phyloP scores from a whole-genome alignment of 2,113 vertebrate species.

The Ranitomeya variabilis region DNA sequence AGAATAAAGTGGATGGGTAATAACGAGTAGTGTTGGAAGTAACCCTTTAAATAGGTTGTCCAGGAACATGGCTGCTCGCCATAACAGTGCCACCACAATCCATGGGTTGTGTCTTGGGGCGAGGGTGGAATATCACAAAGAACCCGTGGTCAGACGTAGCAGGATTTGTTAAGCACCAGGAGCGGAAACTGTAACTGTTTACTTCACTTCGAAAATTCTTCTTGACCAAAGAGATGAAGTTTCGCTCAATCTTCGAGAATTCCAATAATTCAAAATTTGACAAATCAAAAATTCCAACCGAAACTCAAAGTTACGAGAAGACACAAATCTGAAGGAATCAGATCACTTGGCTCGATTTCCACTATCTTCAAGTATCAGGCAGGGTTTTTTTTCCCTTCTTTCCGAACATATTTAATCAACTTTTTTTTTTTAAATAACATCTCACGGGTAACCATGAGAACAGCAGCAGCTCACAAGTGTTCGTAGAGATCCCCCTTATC shows the following conservation, averaged over 20 bases:
- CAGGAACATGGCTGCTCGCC: no score
- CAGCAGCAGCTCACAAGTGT: constrained; percentile 61
- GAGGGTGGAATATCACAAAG: no score
- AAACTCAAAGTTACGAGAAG: not conserved
- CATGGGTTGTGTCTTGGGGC: no score
- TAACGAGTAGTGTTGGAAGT: no score
- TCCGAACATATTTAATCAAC: constrained; percentile 61
- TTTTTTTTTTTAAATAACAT: constrained; percentile 68
- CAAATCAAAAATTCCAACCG: not conserved
- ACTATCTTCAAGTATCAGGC: constrained; percentile 60
- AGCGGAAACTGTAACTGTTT: no score
- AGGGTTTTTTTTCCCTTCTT: not conserved
- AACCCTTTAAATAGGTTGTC: no score
- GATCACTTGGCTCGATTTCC: not conserved
- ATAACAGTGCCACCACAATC: no score
- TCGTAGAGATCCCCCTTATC: not conserved
- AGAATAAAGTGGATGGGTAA: no score
- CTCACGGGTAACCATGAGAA: constrained; percentile 65
- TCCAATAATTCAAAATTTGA: not conserved
- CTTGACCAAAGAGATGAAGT: not conserved
- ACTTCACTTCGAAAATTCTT: not conserved
- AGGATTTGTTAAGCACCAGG: no score
- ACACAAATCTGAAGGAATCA: not conserved
- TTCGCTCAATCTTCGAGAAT: not conserved
- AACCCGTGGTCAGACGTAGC: no score